These are phyloP conservation scores for Otolemur crassicaudatus DNA, from an alignment of 2,797 vertebrate species.

Conservation along the genomic window DNA sequence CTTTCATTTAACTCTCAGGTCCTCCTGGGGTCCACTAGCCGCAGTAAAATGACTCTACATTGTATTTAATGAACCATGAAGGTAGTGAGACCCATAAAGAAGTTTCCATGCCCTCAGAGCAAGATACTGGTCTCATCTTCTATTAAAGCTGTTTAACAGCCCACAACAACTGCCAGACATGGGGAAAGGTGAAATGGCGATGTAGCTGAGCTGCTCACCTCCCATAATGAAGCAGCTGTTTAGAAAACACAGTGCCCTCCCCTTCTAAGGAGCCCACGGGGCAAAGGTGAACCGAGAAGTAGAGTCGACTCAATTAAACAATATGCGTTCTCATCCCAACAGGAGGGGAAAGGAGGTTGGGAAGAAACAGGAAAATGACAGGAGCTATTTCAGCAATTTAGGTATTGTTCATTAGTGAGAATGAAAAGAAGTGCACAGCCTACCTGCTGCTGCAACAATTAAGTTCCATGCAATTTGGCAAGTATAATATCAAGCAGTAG, in stretches of 20 bases:
- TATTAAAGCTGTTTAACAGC: slow-evolving; percentile 72
- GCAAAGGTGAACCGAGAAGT: slow-evolving; percentile 20
- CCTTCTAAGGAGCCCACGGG: neutral
- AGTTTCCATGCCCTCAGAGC: slow-evolving; percentile 58
- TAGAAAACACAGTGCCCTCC: slow-evolving; percentile 35
- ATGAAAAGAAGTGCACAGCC: slow-evolving; percentile 1
- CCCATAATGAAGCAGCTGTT: slow-evolving; percentile 55
- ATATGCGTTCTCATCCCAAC: slow-evolving; percentile 3
- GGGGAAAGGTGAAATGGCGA: slow-evolving; percentile 36
- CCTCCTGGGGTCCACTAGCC: slow-evolving; percentile 50
- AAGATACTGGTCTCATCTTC: slow-evolving; percentile 53
- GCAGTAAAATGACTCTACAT: slow-evolving; percentile 50
- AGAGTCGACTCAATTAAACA: slow-evolving; percentile 21
- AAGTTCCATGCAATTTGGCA: slow-evolving; percentile 62
- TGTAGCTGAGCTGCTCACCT: slow-evolving; percentile 44
- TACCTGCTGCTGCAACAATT: slow-evolving; percentile 60
- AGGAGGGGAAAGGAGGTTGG: neutral
- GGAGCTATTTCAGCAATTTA: slow-evolving; percentile 35
- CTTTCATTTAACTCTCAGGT: slow-evolving; percentile 66
- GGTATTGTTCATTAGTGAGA: slow-evolving; percentile 59
- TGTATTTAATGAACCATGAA: slow-evolving; percentile 69
- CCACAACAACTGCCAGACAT: slow-evolving; percentile 40
- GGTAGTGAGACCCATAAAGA: slow-evolving; percentile 46
- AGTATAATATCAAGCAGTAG: slow-evolving; percentile 60
- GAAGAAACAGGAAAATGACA: slow-evolving; percentile 30